phyloP scores from a whole-genome alignment of 2,113 vertebrate genomes.

The Tapirus terrestris region DNA sequence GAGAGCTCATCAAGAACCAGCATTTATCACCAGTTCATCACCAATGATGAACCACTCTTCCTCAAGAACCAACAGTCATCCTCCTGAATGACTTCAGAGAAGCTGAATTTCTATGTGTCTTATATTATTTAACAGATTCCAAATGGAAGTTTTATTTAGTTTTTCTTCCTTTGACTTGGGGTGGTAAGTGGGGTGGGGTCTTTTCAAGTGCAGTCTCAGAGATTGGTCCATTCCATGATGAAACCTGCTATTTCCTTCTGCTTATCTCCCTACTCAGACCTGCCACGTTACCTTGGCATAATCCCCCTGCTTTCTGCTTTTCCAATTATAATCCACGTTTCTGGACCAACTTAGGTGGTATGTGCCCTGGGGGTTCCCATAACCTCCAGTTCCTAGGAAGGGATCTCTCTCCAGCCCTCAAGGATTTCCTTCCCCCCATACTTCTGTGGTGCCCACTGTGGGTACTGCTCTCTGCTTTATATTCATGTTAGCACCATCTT shows the following conservation, averaged over 20 bases:
- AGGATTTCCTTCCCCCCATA: background rate
- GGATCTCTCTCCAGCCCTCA: background rate
- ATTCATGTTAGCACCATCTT: background rate
- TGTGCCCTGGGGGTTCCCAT: accelerated
- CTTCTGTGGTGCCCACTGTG: background rate
- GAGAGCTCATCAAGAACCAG: background rate
- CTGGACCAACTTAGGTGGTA: background rate
- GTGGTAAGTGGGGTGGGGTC: background rate
- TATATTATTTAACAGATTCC: background rate
- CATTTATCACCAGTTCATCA: background rate
- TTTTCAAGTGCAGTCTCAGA: background rate
- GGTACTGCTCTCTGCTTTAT: background rate
- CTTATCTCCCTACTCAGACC: background rate
- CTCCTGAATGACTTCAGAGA: background rate
- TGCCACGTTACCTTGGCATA: background rate
- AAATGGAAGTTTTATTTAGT: background rate
- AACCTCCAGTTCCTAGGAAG: background rate
- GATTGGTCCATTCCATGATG: background rate
- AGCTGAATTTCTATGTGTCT: background rate
- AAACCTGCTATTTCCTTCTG: background rate
- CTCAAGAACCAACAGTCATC: background rate
- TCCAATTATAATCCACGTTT: background rate
- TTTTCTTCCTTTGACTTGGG: background rate
- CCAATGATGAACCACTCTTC: background rate
- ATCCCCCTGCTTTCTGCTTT: background rate